Evolutionary conservation across 2,113 vertebrate species (phyloP), one percentile per base, ranked within the genome.

Genomic region (Cebus imitator): DNA sequence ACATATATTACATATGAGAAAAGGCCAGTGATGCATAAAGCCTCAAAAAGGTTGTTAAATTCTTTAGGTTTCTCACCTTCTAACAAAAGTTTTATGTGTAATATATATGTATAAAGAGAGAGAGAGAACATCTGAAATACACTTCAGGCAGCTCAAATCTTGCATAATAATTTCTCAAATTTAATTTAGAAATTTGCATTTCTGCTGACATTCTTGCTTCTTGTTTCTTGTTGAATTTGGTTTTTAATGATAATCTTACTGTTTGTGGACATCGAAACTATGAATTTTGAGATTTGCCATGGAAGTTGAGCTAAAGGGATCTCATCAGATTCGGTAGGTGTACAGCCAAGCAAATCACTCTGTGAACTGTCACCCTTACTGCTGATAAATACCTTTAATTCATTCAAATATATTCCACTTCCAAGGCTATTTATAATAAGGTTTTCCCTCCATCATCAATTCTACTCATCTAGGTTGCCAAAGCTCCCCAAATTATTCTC

Each of bases 321-420:
- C 80, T 96, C 87, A 94, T 93, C 96, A 92, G 40, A 94, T 96
- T 97, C 92, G 92, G 98, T 20, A 94, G 94, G 82, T 43, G 88
- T 90, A 97, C 35, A 95, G 85, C 88, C 94, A 96, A 97, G 40
- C 27, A 96, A 90, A 82, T 92, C 43, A 97, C 80, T 94, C 91
- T n/a, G 58, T 76, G 95, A 97, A 94, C 35, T 52, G 43, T 96
- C 96, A 83, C 76, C 76, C 32, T 91, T 13, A 30, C 16, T 80
- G 82, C 85, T 86, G 92, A 97, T 97, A 97, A 98, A 97, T 55
- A 98, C 84, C 92, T 94, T 98, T 96, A 97, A 98, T 97, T 89
- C 61, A 96, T 96, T 97, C 91, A 94, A 57, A 96, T 97, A 79
- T 91, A 94, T 96, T 96, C 21, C 2, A 94, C n/a, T 94, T 98